Evolutionary conservation across 2,888 invertebrate genomes (phyloP), one percentile per base, ranked within the genome.

Genomic region (Conomelus anceps): DNA sequence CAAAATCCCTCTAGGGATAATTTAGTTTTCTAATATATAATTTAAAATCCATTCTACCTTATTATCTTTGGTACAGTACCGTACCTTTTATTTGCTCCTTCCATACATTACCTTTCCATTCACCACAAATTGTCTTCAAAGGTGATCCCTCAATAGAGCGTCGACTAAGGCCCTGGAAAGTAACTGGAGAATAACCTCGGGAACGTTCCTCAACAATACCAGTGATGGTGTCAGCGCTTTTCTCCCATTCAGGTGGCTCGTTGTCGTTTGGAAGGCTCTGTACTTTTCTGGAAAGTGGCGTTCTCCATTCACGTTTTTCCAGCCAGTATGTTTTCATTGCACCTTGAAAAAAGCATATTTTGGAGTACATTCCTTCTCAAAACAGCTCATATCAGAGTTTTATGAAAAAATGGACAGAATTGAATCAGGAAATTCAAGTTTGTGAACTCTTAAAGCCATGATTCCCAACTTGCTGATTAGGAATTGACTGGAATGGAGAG

Each of bases 251-350:
- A 0, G 93, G 92, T 90, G 94, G 94, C 0, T 93, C 93, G 1
- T 94, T 94, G 1, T 93, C 93, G 0, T 93, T 93, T 91, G 93
- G 92, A 91, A 88, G 92, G 92, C 93, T 93, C 92, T 84, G 92
- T 92, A 34, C 92, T 89, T 93, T 93, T 7, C 94, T 93, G 29
- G 90, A 84, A 23, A 93, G 91, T 1, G 95, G 95, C 3, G 95
- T 94, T 24, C 97, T 94, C 84, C 95, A 94, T 91, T 96, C 96
- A 88, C 96, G 95, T 63, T 96, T 96, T 92, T 96, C 95, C 89
- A 98, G 93, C 98, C 98, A 98, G 93, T 97, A 98, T 0, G 98
- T 98, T 93, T 97, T 98, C 97, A 98, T 98, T 89, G 95, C 94
- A 88, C 96, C 96, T 96, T 93, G 84, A 92, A 92, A 89, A 89